Percentiles rank a stretch among this genome's conserved stretches.
These are phyloP conservation scores for Danaus chrysippus DNA, from an alignment of 2,888 invertebrate species.

Conservation along the genomic window DNA sequence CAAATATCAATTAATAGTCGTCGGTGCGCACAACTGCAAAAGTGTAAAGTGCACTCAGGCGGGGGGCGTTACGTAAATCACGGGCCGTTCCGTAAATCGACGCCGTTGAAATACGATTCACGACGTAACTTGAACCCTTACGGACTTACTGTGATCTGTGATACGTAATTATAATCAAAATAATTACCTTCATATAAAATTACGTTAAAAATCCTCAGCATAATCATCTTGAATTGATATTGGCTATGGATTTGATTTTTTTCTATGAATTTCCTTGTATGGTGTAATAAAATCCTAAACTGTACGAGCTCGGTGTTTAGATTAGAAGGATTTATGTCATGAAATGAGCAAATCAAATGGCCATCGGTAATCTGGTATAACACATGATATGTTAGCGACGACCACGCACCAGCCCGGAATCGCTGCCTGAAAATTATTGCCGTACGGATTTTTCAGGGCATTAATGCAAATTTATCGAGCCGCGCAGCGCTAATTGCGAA, in stretches of 20 bases:
- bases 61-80: conserved; percentile 72
- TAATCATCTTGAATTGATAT: not conserved
- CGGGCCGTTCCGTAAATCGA: conserved; percentile 59
- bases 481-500: conserved; percentile 76
- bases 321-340: conserved; percentile 13
- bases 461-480: conserved; percentile 79
- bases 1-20: conserved; percentile 73
- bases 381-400: conserved; percentile 28
- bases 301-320: conserved; percentile 10
- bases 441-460: conserved; percentile 76
- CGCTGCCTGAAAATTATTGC: conserved; percentile 75
- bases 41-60: conserved; percentile 75
- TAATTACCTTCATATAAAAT: not conserved
- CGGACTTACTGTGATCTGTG: not conserved
- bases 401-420: conserved; percentile 30
- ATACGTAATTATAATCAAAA: not conserved
- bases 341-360: conserved; percentile 29
- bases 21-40: conserved; percentile 71
- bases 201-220: not conserved
- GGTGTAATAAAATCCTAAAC: conserved; percentile 18
- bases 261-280: not conserved
- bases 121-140: not conserved
- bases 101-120: conserved; percentile 56
- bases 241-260: not conserved
- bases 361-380: conserved; percentile 28